Evolutionary conservation across 2,113 vertebrate species (phyloP).

Genomic region (Paramormyrops kingsleyae): DNA sequence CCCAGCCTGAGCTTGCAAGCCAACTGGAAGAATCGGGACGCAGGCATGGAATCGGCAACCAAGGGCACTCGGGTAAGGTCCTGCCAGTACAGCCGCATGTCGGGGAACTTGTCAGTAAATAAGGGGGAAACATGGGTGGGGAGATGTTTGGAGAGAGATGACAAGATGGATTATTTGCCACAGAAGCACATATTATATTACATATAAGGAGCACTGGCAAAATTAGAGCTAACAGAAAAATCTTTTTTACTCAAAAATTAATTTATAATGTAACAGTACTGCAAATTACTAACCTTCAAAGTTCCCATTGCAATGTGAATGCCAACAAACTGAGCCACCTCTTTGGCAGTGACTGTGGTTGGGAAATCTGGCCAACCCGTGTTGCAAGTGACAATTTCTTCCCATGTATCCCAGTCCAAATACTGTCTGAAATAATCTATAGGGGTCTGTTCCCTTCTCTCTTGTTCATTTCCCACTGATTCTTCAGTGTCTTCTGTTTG

Average conservation of each 20-base stretch:
- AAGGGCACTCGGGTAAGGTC: conserved; percentile 59
- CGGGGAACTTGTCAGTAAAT: conserved; percentile 53
- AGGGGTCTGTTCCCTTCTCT: conserved; percentile 34
- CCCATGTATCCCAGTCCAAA: conserved; percentile 59
- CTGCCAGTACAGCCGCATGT: conserved; percentile 63
- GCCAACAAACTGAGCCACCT: conserved; percentile 61
- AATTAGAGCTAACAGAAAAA: not conserved
- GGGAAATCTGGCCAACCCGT: conserved; percentile 32
- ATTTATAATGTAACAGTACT: not conserved
- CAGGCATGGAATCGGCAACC: conserved; percentile 58
- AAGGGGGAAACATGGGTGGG: not conserved
- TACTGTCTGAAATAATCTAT: conserved; percentile 59
- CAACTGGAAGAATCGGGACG: conserved; percentile 53
- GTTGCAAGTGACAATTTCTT: conserved; percentile 51
- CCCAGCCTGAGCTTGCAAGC: conserved; percentile 46
- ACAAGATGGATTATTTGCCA: not conserved
- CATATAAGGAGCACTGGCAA: not conserved
- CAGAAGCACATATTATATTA: not conserved
- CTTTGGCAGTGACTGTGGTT: conserved; percentile 42
- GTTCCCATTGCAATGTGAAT: conserved; percentile 71
- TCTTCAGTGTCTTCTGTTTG: not conserved
- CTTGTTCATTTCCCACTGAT: not conserved
- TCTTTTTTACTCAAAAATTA: not conserved
- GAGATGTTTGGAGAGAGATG: not conserved
- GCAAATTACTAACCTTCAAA: conserved; percentile 54